Percentiles rank a stretch among this genome's conserved stretches.
Conservation (phyloP, 2,888 invertebrate genomes). For the Noctua janthe region DNA sequence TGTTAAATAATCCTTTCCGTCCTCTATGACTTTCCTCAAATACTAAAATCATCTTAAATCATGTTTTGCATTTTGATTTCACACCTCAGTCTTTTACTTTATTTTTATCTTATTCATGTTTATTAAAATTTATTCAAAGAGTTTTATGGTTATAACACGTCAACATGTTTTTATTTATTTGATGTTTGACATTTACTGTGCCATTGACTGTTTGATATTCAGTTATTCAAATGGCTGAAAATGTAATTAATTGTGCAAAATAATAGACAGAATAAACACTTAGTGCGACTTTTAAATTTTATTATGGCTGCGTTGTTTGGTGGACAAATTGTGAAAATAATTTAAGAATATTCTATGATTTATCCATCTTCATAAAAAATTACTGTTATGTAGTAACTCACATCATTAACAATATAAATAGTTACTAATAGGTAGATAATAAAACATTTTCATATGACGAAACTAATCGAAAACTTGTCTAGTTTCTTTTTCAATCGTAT, state of each 20-base stretch:
- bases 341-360: neutral
- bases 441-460: neutral
- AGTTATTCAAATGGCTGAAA: conserved; percentile 31
- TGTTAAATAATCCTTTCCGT: conserved; percentile 37
- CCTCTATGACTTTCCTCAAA: conserved; percentile 56
- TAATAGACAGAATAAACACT: neutral
- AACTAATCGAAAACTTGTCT: neutral
- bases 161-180: conserved; percentile 54
- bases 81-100: conserved; percentile 21
- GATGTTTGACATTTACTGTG: conserved; percentile 37
- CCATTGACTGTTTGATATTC: conserved; percentile 24
- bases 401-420: neutral
- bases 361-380: neutral
- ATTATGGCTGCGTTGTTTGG: neutral
- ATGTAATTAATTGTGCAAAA: conserved; percentile 6
- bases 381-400: neutral
- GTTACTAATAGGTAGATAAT: no score
- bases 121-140: conserved; percentile 56
- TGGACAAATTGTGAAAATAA: neutral
- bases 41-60: conserved; percentile 27
- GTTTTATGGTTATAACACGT: conserved; percentile 56
- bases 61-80: conserved; percentile 43
- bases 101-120: conserved; percentile 29
- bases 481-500: neutral
- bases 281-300: neutral